Evolutionary conservation across 2,888 invertebrate genomes (phyloP).

Genomic region (Fragum sueziense): DNA sequence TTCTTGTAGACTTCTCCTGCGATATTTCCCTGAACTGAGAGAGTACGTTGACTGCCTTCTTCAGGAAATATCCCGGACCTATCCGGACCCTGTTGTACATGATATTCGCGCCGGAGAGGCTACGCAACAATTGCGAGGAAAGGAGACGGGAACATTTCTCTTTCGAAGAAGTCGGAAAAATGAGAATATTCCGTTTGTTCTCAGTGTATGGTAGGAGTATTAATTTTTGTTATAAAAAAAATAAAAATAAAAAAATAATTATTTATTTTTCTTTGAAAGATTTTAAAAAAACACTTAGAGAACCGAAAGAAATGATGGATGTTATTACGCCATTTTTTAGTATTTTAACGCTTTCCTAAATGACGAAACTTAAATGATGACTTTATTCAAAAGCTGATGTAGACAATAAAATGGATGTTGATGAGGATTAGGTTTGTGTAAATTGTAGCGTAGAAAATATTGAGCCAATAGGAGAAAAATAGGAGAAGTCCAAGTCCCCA

Average conservation of each 20-base stretch:
- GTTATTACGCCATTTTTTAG: no score
- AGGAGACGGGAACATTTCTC: constrained; percentile 26
- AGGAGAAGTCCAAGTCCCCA: no score
- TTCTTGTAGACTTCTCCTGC: background rate
- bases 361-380: background rate
- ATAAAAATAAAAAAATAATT: background rate
- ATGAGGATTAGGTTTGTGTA: no score
- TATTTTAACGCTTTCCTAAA: no score
- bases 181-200: constrained; percentile 21
- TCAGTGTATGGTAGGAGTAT: constrained; percentile 38
- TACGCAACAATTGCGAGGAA: background rate
- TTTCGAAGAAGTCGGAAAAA: constrained; percentile 21
- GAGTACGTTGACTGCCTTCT: constrained; percentile 8
- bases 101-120: background rate
- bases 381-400: background rate
- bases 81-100: background rate
- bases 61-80: background rate
- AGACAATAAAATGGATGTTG: background rate
- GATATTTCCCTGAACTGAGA: constrained; percentile 1
- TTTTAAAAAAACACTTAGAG: background rate
- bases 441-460: no score
- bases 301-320: background rate
- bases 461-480: no score
- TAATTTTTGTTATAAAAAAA: background rate
- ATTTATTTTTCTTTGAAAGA: background rate